Evolutionary conservation across 2,888 invertebrate species (phyloP).

Genomic region (Drosophila siamana): DNA sequence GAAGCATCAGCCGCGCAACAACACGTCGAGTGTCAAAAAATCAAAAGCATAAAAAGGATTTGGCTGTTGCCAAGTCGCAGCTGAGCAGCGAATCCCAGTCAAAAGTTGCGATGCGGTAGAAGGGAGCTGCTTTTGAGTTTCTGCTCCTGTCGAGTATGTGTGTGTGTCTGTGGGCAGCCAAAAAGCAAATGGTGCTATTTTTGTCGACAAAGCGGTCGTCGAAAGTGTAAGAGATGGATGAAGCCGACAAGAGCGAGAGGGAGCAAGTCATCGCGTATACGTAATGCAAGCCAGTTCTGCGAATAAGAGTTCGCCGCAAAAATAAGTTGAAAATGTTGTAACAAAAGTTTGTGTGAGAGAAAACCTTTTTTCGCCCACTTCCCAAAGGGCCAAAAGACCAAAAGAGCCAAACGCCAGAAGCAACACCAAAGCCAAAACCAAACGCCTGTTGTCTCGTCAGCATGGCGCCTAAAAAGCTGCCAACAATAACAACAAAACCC

Average conservation of each 20-base stretch:
- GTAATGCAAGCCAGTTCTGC: conserved; percentile 53
- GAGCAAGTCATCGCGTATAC: conserved; percentile 46
- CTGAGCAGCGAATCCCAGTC: conserved; percentile 39
- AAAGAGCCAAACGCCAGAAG: conserved; percentile 30
- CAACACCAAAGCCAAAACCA: conserved; percentile 54
- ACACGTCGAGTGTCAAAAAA: conserved; percentile 77
- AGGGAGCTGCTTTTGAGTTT: not conserved
- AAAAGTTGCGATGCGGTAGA: not conserved
- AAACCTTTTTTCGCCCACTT: conserved; percentile 66
- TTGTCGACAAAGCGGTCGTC: conserved; percentile 42
- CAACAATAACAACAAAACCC: conserved; percentile 79
- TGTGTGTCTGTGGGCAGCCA: conserved; percentile 42
- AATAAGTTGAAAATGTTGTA: conserved; percentile 71
- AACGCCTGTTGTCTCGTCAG: conserved; percentile 82
- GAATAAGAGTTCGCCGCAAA: conserved; percentile 67
- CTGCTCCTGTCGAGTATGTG: conserved; percentile 14
- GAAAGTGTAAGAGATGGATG: not conserved
- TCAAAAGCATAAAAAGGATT: conserved; percentile 82
- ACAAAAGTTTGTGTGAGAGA: conserved; percentile 68
- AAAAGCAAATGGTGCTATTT: conserved; percentile 71
- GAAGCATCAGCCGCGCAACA: conserved; percentile 44
- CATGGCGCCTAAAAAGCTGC: conserved; percentile 79
- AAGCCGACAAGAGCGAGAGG: not conserved
- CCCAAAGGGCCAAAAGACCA: conserved; percentile 13
- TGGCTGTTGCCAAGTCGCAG: conserved; percentile 75